Conservation (phyloP, 2,113 vertebrate species). For the Aegypius monachus region DNA sequence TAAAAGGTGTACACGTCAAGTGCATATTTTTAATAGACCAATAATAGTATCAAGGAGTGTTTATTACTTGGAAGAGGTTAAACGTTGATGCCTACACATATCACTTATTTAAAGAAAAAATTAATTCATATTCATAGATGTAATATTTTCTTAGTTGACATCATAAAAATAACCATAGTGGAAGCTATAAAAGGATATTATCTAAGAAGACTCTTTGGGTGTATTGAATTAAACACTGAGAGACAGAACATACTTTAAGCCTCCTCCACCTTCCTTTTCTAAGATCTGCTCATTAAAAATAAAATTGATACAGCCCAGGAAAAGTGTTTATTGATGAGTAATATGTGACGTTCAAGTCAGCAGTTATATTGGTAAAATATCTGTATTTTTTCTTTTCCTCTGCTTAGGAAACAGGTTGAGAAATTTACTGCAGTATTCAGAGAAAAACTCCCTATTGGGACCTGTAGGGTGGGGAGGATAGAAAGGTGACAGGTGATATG, state of each 20-base stretch:
- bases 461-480: not conserved
- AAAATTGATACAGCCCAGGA: not conserved
- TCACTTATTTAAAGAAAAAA: not conserved
- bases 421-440: not conserved
- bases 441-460: not conserved
- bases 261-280: not conserved
- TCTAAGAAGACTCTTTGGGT: not conserved
- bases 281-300: not conserved
- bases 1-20: not conserved
- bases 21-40: not conserved
- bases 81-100: not conserved
- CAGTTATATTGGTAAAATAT: not conserved
- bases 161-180: not conserved
- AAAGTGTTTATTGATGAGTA: slow-evolving; percentile 2
- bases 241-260: not conserved
- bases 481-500: not conserved
- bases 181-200: not conserved
- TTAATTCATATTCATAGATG: not conserved
- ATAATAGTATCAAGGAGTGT: not conserved
- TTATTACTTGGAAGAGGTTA: not conserved
- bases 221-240: not conserved
- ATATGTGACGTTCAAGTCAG: not conserved
- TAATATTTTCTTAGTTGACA: not conserved
- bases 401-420: not conserved
- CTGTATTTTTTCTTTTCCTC: not conserved